Conservation (phyloP, 2,113 vertebrate species). For the Cebus imitator region DNA sequence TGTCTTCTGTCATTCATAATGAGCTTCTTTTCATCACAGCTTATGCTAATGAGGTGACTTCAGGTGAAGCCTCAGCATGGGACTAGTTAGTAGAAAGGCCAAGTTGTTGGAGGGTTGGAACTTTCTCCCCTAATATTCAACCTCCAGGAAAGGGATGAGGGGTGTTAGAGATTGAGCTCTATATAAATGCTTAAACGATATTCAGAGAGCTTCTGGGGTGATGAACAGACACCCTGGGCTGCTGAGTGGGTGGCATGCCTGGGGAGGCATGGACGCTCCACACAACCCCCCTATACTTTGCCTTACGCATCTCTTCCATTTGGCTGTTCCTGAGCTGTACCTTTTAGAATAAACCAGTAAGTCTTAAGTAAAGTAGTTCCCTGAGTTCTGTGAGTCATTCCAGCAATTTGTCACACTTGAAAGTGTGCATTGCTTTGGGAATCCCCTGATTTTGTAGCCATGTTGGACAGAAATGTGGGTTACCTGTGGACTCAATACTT, state of each 20-base stretch:
- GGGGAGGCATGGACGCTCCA: not conserved
- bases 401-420: not conserved
- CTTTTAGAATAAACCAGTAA: not conserved
- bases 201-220: not conserved
- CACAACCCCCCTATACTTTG: not conserved
- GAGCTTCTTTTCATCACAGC: not conserved
- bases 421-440: not conserved
- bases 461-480: not conserved
- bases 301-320: not conserved
- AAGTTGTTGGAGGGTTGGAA: not conserved
- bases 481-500: not conserved
- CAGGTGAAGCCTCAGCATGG: not conserved
- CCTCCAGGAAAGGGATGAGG: not conserved
- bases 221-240: not conserved
- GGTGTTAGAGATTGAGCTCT: not conserved
- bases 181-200: not conserved
- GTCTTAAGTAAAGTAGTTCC: not conserved
- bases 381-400: not conserved
- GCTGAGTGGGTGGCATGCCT: not conserved
- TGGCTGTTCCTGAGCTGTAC: not conserved
- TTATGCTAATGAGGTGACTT: not conserved
- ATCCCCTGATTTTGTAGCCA: not conserved
- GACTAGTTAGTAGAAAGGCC: not conserved
- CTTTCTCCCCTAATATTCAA: not conserved
- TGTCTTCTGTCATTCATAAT: not conserved